Percentiles rank a stretch among this genome's conserved stretches.
These are phyloP conservation scores for Aphelenchoides bicaudatus DNA, from an alignment of 2,888 invertebrate species.

Conservation along the genomic window DNA sequence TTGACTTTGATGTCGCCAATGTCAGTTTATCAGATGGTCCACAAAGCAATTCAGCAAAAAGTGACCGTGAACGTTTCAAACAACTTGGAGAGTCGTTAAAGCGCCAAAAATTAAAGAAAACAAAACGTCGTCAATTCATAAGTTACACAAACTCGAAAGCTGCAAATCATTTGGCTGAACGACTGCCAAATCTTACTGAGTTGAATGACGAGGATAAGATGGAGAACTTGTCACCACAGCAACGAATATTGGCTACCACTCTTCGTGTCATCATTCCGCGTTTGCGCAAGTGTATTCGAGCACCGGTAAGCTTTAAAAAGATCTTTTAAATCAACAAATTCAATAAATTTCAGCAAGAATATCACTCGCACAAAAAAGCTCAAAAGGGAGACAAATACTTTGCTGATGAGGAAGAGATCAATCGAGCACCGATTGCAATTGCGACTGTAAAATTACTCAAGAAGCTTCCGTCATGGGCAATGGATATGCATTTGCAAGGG, in stretches of 20 bases:
- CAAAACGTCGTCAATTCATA: too few species aligned
- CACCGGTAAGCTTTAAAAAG: too few species aligned
- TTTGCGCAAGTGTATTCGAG: constrained; percentile 71
- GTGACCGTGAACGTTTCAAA: neutral
- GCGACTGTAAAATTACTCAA: constrained; percentile 87
- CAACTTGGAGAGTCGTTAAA: too few species aligned
- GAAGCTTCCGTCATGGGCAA: constrained; percentile 70
- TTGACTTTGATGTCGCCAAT: constrained; percentile 75
- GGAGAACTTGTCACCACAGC: constrained; percentile 15
- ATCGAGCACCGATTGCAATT: constrained; percentile 83
- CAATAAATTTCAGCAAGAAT: constrained; percentile 12
- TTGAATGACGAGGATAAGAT: constrained; percentile 21
- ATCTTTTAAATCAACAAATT: neutral
- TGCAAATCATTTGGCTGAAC: too few species aligned
- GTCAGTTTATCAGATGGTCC: neutral
- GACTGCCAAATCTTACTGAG: constrained; percentile 6
- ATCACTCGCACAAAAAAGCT: constrained; percentile 22
- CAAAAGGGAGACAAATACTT: constrained; percentile 23
- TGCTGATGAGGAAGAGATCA: constrained; percentile 73
- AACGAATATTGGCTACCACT: constrained; percentile 72
- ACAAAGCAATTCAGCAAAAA: too few species aligned
- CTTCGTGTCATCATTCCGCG: constrained; percentile 76
- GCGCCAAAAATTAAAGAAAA: too few species aligned
- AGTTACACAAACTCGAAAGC: too few species aligned
- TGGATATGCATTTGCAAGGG: constrained; percentile 66